Conservation (phyloP, 2,888 invertebrate species). For the Pristionchus maxplancki region DNA sequence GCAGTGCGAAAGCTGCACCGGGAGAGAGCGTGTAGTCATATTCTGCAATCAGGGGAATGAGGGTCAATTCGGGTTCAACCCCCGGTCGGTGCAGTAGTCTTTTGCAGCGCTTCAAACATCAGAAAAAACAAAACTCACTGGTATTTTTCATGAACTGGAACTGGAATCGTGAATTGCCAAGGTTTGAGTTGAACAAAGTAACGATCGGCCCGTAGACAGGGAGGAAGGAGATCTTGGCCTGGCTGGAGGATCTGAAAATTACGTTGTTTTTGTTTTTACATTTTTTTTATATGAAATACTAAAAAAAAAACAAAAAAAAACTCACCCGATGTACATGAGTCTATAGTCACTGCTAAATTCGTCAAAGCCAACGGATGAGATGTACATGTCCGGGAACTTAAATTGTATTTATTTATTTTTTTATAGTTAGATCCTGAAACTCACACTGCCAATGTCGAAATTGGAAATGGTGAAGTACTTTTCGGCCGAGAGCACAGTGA, state of each 20-base stretch:
- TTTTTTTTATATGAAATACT: no score
- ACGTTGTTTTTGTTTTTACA: no score
- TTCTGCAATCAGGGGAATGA: no score
- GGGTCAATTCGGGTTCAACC: no score
- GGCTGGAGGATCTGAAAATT: no score
- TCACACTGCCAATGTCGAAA: constrained; percentile 27
- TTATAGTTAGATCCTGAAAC: no score
- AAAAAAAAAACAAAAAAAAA: not conserved
- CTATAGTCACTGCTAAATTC: not conserved
- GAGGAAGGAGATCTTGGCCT: not conserved
- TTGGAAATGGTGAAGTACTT: constrained; percentile 11
- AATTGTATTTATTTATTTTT: no score
- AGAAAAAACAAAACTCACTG: not conserved
- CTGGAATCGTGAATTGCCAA: not conserved
- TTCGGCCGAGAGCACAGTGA: not conserved
- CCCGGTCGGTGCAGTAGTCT: no score
- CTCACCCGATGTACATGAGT: not conserved
- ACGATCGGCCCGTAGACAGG: not conserved
- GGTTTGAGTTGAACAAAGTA: not conserved
- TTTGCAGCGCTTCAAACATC: no score
- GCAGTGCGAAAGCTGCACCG: not conserved
- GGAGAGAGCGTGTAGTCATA: not conserved
- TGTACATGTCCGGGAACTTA: not conserved
- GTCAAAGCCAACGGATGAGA: not conserved
- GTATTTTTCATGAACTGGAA: not conserved